Conservation (phyloP, 2,113 vertebrate genomes). For the Athene noctua region DNA sequence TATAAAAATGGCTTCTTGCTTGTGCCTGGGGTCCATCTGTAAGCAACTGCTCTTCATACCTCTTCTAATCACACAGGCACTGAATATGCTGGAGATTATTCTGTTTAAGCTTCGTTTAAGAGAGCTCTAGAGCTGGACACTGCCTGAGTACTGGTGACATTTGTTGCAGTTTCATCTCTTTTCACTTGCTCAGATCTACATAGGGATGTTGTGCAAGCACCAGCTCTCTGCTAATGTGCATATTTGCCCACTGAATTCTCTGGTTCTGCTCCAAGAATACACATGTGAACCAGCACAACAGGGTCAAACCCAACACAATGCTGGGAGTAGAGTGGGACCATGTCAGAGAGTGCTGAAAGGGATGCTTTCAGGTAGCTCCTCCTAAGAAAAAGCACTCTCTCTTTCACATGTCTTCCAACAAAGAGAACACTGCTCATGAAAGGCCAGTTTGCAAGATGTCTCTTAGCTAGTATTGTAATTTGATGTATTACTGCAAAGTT, state of each 20-base stretch:
- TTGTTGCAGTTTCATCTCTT: not conserved
- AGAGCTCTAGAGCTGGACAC: not conserved
- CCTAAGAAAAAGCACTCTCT: not conserved
- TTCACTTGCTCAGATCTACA: not conserved
- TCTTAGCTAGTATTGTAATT: not conserved
- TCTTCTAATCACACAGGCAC: not conserved
- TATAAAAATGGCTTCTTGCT: not conserved
- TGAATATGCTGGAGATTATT: not conserved
- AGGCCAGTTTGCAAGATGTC: not conserved
- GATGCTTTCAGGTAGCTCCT: not conserved
- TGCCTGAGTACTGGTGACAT: not conserved
- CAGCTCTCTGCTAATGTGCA: not conserved
- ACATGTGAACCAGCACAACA: not conserved
- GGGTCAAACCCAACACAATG: not conserved
- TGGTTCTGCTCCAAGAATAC: not conserved
- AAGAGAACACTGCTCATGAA: not conserved
- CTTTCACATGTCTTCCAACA: not conserved
- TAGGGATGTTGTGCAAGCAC: not conserved
- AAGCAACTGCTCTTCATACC: not conserved
- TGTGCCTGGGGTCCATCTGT: not conserved
- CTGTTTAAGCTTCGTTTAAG: not conserved
- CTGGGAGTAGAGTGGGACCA: not conserved
- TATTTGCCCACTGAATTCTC: not conserved
- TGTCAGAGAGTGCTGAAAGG: not conserved
- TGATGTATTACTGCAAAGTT: not conserved